Evolutionary conservation across 2,113 vertebrate genomes (phyloP), one percentile per base, ranked within the genome.

Genomic region (Plestiodon gilberti): DNA sequence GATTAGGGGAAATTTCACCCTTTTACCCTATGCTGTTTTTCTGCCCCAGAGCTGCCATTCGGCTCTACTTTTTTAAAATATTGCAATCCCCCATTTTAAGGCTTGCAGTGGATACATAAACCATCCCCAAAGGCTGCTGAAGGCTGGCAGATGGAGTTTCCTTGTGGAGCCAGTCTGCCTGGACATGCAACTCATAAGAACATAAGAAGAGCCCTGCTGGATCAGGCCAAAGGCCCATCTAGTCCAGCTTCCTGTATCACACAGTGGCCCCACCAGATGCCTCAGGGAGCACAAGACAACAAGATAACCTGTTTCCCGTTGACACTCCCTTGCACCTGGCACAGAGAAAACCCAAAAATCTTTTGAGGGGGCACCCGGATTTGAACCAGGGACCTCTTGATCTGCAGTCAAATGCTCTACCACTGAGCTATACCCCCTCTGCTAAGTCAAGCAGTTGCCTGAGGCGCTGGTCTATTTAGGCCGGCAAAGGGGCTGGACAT

Each of bases 381-480:
- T 81, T 86, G 85, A 86, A 86, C 78, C 69, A 81, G 57, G 78
- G 85, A 86, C 78, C 70, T 30, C 40, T 86, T 75, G 70, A 86
- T 81, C 69, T 81, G 70, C 70, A 81, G 69, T 81, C 69, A 86
- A 86, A 86, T 20, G 69, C 69, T 86, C 78, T 81, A 38, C 78
- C 78, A 75, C 85, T 81, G 40, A 81, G 85, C 78, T 55, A 86
- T 81, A 86, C 23, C 59, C 59, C 78, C 78, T 80, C 69, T 48
- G 18, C 57, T n/a, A n/a, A n/a, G n/a, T 59, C n/a, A 59, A 35
- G 76, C 9, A 35, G 76, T 35, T 10, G 76, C 48, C 14, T 59
- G 1, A n/a, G n/a, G 15, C n/a, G 35, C 18, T 9, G 35, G 30
- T 7, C 4, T 33, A 78, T 78, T 33, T 33, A 11, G n/a, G 25